Evolutionary conservation across 37 sponge, comb jelly and placozoan genomes (phyloP), one percentile per base, ranked within the genome.

Genomic region (Spongia lamella): DNA sequence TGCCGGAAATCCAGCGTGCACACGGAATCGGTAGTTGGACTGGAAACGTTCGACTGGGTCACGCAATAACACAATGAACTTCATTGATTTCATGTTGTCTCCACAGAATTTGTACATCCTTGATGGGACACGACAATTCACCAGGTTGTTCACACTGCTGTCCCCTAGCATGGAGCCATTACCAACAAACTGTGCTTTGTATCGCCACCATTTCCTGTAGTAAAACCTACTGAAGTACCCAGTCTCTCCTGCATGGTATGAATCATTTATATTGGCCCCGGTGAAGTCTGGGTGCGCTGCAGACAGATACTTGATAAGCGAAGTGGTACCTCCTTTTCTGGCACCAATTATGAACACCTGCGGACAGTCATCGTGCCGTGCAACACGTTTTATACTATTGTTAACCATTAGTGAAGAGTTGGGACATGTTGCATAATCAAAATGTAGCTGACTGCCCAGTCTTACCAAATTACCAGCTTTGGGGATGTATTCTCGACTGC

Each of bases 281-380:
- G 69, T 60, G 58, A 92, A 92, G 22, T 80, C 64, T 33, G 85
- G 88, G 64, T 92, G 93, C n/a, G n/a, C n/a, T 59, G 79, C 71
- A n/a, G 88, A 84, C 21, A 92, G 20, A 68, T 92, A 92, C 33
- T 77, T 75, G 51, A 79, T 75, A 30, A 92, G 85, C 0, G 93
- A 92, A 0, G 93, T 77, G 53, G 93, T 92, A 0, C 93, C 93
- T 51, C 81, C 88, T 38, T 92, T 92, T 20, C 93, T 69, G 13
- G 88, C 83, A 16, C 93, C 93, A 39, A 92, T 84, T 22, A 92
- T 75, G 63, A 84, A 92, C 33, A 92, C 63, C n/a, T 76, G 70
- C 6, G 93, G 93, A 61, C 93, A 92, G 68, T 84, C 73, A 40
- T 47, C 22, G 50, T 84, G 93, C 0, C 32, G 22, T n/a, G 84